phyloP scores from a whole-genome alignment of 2,113 vertebrate genomes.

The Archilochus colubris region DNA sequence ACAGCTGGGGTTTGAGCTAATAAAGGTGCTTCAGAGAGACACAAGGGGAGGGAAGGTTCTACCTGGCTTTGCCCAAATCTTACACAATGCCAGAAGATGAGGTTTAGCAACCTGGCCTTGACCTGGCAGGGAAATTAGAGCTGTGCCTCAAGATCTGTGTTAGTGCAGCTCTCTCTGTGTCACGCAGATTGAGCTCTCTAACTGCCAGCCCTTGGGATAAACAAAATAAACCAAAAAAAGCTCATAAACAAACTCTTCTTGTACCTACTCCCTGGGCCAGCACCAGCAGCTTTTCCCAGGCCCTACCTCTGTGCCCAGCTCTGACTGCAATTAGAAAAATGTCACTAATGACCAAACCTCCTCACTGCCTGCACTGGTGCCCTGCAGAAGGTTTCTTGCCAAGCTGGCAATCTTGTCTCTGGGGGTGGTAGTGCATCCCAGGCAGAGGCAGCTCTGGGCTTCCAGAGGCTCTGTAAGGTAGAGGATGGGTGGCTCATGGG shows the following conservation, averaged over 20 bases:
- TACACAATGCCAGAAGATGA: background rate
- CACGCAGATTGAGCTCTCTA: background rate
- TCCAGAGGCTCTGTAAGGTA: background rate
- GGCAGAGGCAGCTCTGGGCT: background rate
- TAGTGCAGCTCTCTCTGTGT: background rate
- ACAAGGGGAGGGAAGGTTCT: background rate
- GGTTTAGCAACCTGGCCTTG: background rate
- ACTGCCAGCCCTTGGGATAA: background rate
- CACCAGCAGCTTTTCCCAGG: background rate
- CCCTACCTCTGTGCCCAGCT: background rate
- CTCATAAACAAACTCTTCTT: background rate
- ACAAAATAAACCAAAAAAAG: background rate
- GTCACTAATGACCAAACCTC: background rate
- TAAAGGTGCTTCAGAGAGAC: background rate
- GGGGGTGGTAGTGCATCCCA: fast-evolving
- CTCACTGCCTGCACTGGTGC: background rate
- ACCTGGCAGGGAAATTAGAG: background rate
- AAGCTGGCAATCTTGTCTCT: fast-evolving
- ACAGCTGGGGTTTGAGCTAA: background rate
- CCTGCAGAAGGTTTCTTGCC: background rate
- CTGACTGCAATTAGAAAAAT: background rate
- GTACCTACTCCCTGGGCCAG: background rate
- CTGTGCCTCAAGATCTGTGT: fast-evolving
- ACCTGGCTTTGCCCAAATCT: conserved; percentile 11
- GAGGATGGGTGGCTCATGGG: background rate